Percentiles rank a stretch among this genome's conserved stretches.
phyloP scores from a whole-genome alignment of 2,797 vertebrate genomes.

The Sus cebifrons region DNA sequence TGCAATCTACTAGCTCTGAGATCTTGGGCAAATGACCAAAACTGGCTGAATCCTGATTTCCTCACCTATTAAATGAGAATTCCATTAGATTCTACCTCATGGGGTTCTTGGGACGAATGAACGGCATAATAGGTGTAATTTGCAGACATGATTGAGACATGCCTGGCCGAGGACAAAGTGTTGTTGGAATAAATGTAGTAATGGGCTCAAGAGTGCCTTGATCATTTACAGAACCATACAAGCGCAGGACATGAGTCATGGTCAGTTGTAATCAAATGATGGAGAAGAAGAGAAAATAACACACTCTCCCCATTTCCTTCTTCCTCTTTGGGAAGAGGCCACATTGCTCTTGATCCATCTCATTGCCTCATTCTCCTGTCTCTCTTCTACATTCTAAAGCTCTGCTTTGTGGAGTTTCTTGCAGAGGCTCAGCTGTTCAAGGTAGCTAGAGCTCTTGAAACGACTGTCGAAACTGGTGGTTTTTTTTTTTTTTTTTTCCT shows the following conservation, averaged over 20 bases:
- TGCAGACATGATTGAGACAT: background rate
- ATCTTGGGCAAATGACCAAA: background rate
- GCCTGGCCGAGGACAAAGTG: background rate
- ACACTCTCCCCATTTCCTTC: background rate
- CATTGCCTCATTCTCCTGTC: background rate
- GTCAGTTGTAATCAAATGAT: slow-evolving; percentile 50
- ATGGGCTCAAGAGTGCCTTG: background rate
- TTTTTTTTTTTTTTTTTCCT: too few relatives aligned
- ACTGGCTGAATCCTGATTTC: background rate
- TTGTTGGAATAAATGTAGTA: background rate
- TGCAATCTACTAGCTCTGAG: background rate
- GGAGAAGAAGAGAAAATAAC: background rate
- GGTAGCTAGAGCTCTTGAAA: background rate
- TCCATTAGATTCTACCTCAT: background rate
- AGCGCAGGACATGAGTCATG: background rate
- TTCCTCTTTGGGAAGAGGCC: background rate
- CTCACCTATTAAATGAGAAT: background rate
- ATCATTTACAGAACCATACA: background rate
- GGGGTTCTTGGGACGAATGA: background rate
- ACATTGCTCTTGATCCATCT: slow-evolving; percentile 22
- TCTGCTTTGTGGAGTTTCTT: slow-evolving; percentile 7
- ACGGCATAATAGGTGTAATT: background rate
- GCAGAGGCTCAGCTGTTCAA: background rate
- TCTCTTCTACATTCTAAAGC: slow-evolving; percentile 21
- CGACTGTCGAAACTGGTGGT: background rate